Conservation (phyloP, 2,113 vertebrate genomes). For the Conger conger region DNA sequence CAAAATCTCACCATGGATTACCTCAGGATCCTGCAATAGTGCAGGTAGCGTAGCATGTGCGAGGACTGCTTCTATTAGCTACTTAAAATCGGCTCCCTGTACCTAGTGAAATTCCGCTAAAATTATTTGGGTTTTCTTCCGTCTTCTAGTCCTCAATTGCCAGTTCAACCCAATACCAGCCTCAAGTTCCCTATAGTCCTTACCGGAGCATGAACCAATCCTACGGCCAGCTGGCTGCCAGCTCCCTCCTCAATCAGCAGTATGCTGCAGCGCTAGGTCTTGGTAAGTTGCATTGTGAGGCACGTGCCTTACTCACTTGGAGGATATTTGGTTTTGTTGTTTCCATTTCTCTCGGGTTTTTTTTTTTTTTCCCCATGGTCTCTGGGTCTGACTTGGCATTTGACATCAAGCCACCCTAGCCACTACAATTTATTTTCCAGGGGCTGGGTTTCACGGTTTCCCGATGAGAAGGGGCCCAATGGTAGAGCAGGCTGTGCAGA, state of each 20-base stretch:
- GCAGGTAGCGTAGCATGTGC: conserved; percentile 68
- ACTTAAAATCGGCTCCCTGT: no score
- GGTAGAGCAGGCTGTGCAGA: conserved; percentile 97
- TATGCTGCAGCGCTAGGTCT: conserved; percentile 86
- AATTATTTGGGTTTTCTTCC: not conserved
- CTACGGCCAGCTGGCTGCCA: conserved; percentile 86
- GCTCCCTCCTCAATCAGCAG: conserved; percentile 86
- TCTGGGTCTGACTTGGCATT: not conserved
- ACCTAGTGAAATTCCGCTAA: no score
- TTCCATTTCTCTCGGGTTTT: no score
- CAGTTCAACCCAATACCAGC: conserved; percentile 73
- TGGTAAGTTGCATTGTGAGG: conserved; percentile 69
- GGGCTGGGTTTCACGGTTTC: conserved; percentile 70
- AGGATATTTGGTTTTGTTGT: no score
- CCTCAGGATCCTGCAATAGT: conserved; percentile 94
- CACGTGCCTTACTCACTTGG: no score
- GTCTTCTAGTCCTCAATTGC: conserved; percentile 84
- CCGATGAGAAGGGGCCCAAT: conserved; percentile 81
- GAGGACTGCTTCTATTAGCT: no score
- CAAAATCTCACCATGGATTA: conserved; percentile 82
- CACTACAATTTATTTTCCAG: conserved; percentile 61
- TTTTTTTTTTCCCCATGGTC: not conserved
- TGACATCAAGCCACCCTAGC: not conserved
- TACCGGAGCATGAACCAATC: conserved; percentile 79
- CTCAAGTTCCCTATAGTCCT: conserved; percentile 82